Evolutionary conservation across 92 coral and sea anemone species (phyloP), one percentile per base, ranked within the genome.

Genomic region (Blastomussa wellsi): DNA sequence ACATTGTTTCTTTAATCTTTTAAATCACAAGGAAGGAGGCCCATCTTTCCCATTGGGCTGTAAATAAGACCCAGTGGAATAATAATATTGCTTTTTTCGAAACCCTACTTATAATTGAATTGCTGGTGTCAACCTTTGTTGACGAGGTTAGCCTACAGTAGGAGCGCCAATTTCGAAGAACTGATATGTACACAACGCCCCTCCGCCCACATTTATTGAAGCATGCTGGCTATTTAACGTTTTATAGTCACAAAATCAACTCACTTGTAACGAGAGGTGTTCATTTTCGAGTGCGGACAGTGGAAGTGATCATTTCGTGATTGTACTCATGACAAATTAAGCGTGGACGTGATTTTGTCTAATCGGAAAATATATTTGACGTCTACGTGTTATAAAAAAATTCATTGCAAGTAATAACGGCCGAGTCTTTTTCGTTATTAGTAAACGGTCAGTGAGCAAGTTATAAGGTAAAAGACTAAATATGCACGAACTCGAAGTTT

Each of bases 311-410:
- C 16, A 28, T 37, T 32, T 51, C 15, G 24, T 57, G 29, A 57
- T 26, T 57, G n/a, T 57, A 57, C 65, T 57, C 29, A 26, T 57
- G 65, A 5, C 65, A 8, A 24, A 33, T 55, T 78, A 55, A 44
- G 39, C 29, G 35, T 57, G 37, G 57, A 78, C 81, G 69, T 57
- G 81, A 78, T 78, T 51, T 78, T 78, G 28, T 16, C 22, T 71
- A 78, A 78, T 14, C 19, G 17, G 33, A 24, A 16, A 47, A 57
- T 78, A 22, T 36, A 36, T 55, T 16, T 26, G 68, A 62, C 68
- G 31, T 62, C 31, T 28, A 28, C 10, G 8, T 62, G 28, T 62
- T 29, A 60, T 28, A 28, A 26, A 9, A 17, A 26, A 62, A 62
- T 28, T 35, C n/a, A 77, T 77, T 19, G 19, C 80, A 24, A 60